These are phyloP conservation scores for Crocodylus rhombifer DNA, from an alignment of 2,797 vertebrate genomes.

Conservation along the genomic window DNA sequence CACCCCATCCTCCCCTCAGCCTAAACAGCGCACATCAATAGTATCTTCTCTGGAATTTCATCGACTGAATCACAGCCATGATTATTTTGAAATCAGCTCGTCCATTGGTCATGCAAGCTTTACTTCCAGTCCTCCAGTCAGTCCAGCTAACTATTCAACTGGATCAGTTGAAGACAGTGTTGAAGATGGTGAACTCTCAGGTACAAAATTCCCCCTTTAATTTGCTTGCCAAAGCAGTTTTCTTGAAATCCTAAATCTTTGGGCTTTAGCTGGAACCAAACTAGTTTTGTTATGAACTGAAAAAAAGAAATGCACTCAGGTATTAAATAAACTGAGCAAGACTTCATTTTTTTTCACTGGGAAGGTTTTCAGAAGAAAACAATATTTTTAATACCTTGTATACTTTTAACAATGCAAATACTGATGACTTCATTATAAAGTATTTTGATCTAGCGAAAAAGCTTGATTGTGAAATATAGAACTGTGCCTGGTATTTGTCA, in stretches of 20 bases:
- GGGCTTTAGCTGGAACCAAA: not conserved
- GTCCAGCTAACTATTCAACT: constrained; percentile 90
- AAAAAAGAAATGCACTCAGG: not conserved
- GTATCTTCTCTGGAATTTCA: constrained; percentile 94
- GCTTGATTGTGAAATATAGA: not conserved
- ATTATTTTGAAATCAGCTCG: constrained; percentile 94
- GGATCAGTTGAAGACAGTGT: constrained; percentile 88
- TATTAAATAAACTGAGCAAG: not conserved
- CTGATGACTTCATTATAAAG: not conserved
- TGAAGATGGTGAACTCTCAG: constrained; percentile 86
- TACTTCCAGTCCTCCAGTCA: constrained; percentile 89
- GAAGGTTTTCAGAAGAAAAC: not conserved
- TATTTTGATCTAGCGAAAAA: not conserved
- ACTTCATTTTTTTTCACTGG: not conserved
- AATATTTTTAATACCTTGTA: not conserved
- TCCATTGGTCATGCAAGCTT: constrained; percentile 91
- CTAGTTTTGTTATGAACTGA: not conserved
- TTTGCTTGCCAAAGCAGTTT: not conserved
- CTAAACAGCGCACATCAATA: constrained; percentile 95
- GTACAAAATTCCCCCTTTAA: constrained; percentile 76
- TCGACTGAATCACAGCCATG: constrained; percentile 92
- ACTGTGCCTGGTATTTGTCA: not conserved
- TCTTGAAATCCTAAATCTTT: not conserved
- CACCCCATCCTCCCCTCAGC: constrained; percentile 77
- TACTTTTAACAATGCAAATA: not conserved